Evolutionary conservation across 2,888 invertebrate genomes (phyloP), one percentile per base, ranked within the genome.

Genomic region (Pseudococcus longispinus): DNA sequence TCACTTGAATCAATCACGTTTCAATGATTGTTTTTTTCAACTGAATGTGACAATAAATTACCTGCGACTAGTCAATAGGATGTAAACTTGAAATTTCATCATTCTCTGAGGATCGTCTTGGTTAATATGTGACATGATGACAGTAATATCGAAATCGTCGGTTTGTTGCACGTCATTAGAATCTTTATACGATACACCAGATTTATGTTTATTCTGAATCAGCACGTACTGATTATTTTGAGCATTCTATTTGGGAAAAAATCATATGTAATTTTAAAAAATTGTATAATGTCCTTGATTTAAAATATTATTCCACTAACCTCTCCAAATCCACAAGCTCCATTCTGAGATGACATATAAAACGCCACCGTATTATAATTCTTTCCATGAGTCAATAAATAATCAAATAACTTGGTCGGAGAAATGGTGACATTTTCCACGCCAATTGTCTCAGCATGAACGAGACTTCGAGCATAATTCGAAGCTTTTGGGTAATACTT

Each of bases 401-500:
- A 95, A 87, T 94, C 93, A 91, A 93, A 95, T 11, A 95, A 91
- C 87, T 94, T 93, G 60, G 92, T 91, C 18, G 94, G 93, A 44
- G 94, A 92, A 42, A 94, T 94, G 51, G 93, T 92, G 80, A 94
- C 91, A 89, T 94, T 92, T 74, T 91, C 91, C 85, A 94, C 92
- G 0, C 92, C 92, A 9, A 94, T 90, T 1, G 91, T 91, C 89
- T 93, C 94, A 94, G 90, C 15, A 83, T 94, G 92, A 37, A 95
- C 92, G 88, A 94, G 92, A 91, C 95, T 95, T 88, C 95, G 91
- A 0, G 95, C 94, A 90, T 93, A 95, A 90, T 94, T 94, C 1
- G 96, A 95, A 8, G 95, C 94, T 90, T 95, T 94, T 83, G 93
- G 94, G 90, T 95, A 95, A 90, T 95, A 95, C 90, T 94, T 94